A percentile compares a stretch with the other conserved stretches of the same genome.
These are phyloP conservation scores for Heliothis peltigera DNA, from an alignment of 2,888 invertebrate genomes.

Conservation along the genomic window DNA sequence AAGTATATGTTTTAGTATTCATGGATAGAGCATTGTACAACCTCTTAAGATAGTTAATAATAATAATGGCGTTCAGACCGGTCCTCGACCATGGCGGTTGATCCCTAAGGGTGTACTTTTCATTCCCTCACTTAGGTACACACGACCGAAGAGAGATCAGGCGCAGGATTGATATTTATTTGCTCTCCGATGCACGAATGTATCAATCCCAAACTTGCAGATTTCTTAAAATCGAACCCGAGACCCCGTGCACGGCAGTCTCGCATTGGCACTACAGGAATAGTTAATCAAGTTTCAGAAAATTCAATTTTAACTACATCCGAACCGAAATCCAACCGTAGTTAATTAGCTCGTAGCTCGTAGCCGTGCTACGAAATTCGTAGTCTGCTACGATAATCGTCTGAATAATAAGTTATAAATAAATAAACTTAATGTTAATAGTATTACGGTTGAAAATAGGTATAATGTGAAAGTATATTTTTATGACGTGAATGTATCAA, in stretches of 20 bases:
- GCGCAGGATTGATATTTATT: no score
- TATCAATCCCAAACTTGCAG: no score
- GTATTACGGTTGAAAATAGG: constrained; percentile 2
- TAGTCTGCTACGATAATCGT: constrained; percentile 32
- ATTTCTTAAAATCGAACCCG: no score
- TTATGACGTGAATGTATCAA: background rate
- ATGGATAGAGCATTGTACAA: background rate
- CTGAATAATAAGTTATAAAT: background rate
- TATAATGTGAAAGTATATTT: constrained; percentile 5
- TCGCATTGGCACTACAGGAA: no score
- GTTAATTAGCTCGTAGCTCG: constrained; percentile 20
- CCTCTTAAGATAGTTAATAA: constrained; percentile 1
- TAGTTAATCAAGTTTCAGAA: constrained; percentile 1
- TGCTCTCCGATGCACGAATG: no score
- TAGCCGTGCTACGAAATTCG: constrained; percentile 35
- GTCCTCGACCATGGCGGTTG: no score
- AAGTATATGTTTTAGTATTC: background rate
- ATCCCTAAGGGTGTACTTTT: no score
- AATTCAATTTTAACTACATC: constrained; percentile 2
- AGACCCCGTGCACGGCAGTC: no score
- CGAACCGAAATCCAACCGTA: constrained; percentile 24
- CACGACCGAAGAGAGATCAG: no score
- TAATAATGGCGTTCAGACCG: no score
- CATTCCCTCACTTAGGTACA: no score
- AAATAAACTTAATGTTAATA: constrained; percentile 6